Conservation (phyloP, 2,113 vertebrate species). For the Nannobrachium achirus region DNA sequence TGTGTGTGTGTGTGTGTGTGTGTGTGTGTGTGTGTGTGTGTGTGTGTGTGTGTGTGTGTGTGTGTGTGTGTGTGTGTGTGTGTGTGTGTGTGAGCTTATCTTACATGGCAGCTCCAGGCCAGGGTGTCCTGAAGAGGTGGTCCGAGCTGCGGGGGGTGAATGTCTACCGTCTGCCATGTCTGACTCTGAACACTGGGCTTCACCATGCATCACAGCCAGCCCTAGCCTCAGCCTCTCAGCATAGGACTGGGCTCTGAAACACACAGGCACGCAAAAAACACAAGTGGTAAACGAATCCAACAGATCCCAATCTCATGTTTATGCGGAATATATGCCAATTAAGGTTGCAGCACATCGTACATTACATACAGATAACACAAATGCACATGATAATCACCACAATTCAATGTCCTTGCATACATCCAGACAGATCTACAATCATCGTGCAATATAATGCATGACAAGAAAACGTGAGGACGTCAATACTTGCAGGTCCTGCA, state of each 20-base stretch:
- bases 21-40: background rate
- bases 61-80: background rate
- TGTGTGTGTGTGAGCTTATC: conserved; percentile 40
- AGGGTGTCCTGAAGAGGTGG: conserved; percentile 83
- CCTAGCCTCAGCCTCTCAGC: conserved; percentile 94
- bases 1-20: background rate
- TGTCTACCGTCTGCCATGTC: conserved; percentile 94
- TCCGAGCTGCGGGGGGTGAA: conserved; percentile 89
- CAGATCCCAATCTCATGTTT: too few relatives aligned
- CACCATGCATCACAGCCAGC: conserved; percentile 93
- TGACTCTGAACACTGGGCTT: conserved; percentile 90
- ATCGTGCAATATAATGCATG: background rate
- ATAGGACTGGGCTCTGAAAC: conserved; percentile 91
- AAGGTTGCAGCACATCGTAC: too few relatives aligned
- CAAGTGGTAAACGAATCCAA: conserved; percentile 22
- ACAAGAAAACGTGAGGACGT: background rate
- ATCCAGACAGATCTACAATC: too few relatives aligned
- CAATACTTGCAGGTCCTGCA: background rate
- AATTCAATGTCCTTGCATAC: background rate
- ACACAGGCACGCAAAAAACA: conserved; percentile 19
- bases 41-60: background rate
- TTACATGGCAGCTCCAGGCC: conserved; percentile 95
- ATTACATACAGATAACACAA: background rate
- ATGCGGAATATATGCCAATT: too few relatives aligned
- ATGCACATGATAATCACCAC: background rate